These are phyloP conservation scores for Xyrauchen texanus DNA, from an alignment of 2,113 vertebrate species.

Conservation along the genomic window DNA sequence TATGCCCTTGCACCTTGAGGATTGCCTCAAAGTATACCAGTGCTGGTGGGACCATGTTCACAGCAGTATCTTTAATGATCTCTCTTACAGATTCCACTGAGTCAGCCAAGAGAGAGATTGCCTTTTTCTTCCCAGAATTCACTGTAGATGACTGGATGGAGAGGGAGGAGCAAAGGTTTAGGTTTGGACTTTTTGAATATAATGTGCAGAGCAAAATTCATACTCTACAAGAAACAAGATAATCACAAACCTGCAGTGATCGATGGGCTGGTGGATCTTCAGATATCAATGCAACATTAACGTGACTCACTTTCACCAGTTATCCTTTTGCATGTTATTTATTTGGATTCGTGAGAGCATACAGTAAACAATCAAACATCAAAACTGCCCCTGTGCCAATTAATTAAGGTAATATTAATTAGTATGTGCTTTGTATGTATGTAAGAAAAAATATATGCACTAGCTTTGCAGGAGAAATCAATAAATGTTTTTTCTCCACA, in stretches of 20 bases:
- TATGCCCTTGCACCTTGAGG: too few relatives aligned
- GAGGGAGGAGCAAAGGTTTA: constrained; percentile 78
- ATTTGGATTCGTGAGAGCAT: not conserved
- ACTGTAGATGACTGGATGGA: constrained; percentile 77
- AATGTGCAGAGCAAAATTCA: constrained; percentile 71
- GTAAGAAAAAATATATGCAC: not conserved
- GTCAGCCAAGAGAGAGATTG: constrained; percentile 87
- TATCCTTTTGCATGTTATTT: not conserved
- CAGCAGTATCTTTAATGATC: not conserved
- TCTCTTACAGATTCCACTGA: constrained; percentile 79
- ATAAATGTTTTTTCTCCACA: not conserved
- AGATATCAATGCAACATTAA: not conserved
- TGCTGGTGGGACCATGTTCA: too few relatives aligned
- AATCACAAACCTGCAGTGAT: too few relatives aligned
- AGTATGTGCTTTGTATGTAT: not conserved
- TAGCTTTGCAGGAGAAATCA: not conserved
- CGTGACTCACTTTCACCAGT: not conserved
- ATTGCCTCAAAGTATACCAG: too few relatives aligned
- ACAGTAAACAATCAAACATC: not conserved
- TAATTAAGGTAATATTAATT: not conserved
- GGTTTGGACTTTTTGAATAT: constrained; percentile 66
- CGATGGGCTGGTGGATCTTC: too few relatives aligned
- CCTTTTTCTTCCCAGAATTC: constrained; percentile 92
- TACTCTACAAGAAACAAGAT: constrained; percentile 57
- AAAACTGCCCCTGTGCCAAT: not conserved